These are phyloP conservation scores for Papilio polyxenes DNA, from an alignment of 1,140 invertebrate genomes.

Conservation along the genomic window DNA sequence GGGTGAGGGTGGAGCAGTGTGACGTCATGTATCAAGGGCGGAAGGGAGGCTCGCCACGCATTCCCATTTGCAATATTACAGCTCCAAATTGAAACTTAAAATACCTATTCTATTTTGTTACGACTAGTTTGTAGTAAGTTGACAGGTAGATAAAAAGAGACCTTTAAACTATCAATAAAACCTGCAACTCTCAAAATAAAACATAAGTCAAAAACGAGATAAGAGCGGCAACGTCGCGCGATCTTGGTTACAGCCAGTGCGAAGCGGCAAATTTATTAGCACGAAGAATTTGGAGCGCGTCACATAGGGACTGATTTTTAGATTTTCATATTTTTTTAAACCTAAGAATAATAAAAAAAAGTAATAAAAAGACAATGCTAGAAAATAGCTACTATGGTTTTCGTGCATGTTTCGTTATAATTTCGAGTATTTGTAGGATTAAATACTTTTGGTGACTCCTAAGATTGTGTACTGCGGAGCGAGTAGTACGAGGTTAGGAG, in stretches of 20 bases:
- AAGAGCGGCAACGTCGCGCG: conserved; percentile 2
- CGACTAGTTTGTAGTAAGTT: background rate
- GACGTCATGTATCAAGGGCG: background rate
- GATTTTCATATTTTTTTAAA: too few relatives aligned
- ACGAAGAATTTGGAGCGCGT: background rate
- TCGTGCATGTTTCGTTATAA: too few relatives aligned
- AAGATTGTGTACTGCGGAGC: too few relatives aligned
- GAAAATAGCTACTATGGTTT: background rate
- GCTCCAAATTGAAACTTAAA: background rate
- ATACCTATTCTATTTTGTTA: background rate
- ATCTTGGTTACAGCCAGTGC: background rate
- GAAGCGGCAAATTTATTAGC: background rate
- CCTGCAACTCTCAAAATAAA: background rate
- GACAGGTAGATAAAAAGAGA: background rate
- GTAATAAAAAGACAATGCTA: background rate
- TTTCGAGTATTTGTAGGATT: too few relatives aligned
- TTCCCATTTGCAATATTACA: background rate
- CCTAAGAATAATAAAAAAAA: too few relatives aligned
- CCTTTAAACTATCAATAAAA: background rate
- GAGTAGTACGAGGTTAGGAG: too few relatives aligned
- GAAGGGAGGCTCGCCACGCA: background rate
- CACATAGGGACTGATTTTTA: background rate
- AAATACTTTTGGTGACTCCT: too few relatives aligned
- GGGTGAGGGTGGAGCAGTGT: background rate
- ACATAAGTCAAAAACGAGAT: background rate